Evolutionary conservation across 2,797 vertebrate species (phyloP).

Genomic region (Loriculus beryllinus): DNA sequence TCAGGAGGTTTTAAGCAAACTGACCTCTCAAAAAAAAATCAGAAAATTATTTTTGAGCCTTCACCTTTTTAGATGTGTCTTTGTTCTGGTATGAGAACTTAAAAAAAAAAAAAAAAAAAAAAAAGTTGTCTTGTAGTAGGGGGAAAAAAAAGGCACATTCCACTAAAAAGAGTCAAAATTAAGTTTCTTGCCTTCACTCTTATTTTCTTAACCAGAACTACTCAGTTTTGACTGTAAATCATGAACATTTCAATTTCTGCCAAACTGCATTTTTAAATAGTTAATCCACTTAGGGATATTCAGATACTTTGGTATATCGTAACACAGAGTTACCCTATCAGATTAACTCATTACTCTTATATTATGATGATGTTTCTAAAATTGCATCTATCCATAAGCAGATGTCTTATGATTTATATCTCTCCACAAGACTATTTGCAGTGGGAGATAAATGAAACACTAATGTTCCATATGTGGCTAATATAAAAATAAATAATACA

Average conservation of each 20-base stretch:
- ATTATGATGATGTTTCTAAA: background rate
- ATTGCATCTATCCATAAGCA: background rate
- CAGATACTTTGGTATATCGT: background rate
- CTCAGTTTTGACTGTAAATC: background rate
- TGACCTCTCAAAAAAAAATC: background rate
- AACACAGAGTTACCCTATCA: background rate
- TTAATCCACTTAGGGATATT: background rate
- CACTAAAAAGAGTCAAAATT: background rate
- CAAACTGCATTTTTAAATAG: background rate
- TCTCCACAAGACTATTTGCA: background rate
- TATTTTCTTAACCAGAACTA: background rate
- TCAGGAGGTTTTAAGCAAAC: background rate
- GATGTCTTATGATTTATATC: background rate
- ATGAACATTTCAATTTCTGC: background rate
- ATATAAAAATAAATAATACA: background rate
- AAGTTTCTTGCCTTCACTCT: background rate
- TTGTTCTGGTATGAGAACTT: background rate
- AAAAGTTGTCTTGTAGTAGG: background rate
- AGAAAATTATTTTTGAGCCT: background rate
- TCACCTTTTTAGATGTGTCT: background rate
- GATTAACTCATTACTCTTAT: background rate
- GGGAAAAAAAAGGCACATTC: rapidly evolving
- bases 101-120: background rate
- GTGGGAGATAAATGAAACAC: background rate
- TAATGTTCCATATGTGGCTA: background rate